phyloP scores from a whole-genome alignment of 2,888 invertebrate genomes.

The Tenthredo amoena region DNA sequence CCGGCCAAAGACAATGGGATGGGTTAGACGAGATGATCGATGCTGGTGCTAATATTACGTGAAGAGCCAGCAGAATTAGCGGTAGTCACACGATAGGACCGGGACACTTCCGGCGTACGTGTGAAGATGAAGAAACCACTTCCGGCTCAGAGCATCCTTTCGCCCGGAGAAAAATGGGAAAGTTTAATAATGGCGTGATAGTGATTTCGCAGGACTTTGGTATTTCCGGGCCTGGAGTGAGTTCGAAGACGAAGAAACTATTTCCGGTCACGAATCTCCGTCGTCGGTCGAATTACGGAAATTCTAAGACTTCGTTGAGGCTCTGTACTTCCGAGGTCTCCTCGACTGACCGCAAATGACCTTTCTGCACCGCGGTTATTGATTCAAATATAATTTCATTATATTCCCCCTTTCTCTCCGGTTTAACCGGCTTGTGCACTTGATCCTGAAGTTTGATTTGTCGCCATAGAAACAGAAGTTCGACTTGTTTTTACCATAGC shows the following conservation, averaged over 20 bases:
- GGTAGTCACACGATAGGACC: slow-evolving; percentile 9
- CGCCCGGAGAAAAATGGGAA: neutral
- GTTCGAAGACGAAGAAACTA: slow-evolving; percentile 14
- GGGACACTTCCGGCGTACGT: slow-evolving; percentile 21
- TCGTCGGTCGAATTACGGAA: neutral
- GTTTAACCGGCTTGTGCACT: slow-evolving; percentile 21
- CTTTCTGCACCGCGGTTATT: slow-evolving; percentile 17
- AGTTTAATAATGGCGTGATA: neutral
- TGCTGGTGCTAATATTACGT: slow-evolving; percentile 8
- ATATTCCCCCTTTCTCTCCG: neutral
- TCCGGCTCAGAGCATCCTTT: slow-evolving; percentile 9
- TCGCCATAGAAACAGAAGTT: slow-evolving; percentile 16
- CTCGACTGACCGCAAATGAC: slow-evolving; percentile 37
- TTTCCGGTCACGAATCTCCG: neutral
- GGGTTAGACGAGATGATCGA: slow-evolving; percentile 37
- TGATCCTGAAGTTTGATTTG: slow-evolving; percentile 31
- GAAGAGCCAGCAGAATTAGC: neutral
- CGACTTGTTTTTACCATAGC: slow-evolving; percentile 26
- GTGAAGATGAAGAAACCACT: slow-evolving; percentile 39
- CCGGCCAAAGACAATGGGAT: slow-evolving; percentile 1
- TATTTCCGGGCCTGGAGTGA: neutral
- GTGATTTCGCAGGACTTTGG: neutral
- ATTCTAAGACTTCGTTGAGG: slow-evolving; percentile 37
- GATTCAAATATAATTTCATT: slow-evolving; percentile 32
- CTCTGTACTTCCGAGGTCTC: slow-evolving; percentile 15